Conservation (phyloP, 2,113 vertebrate genomes). For the Irena cyanogastra region DNA sequence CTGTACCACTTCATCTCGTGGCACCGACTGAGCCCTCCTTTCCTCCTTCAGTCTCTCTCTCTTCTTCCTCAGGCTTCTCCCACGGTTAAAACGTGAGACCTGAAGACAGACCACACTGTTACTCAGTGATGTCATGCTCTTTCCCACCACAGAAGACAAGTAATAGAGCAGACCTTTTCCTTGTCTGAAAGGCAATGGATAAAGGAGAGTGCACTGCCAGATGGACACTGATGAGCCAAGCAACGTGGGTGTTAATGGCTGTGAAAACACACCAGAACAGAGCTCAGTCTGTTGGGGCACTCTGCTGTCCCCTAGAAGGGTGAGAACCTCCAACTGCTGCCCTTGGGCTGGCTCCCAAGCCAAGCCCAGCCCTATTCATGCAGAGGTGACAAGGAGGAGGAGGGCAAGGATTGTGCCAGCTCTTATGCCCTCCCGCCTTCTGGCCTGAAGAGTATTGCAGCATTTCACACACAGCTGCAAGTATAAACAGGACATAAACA, state of each 20-base stretch:
- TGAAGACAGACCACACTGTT: slow-evolving; percentile 57
- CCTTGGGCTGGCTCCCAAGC: background rate
- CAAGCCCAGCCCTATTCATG: background rate
- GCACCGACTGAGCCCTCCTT: slow-evolving; percentile 92
- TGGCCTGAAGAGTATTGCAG: background rate
- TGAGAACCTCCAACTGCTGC: background rate
- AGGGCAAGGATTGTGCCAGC: background rate
- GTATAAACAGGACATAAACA: background rate
- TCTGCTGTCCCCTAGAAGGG: background rate
- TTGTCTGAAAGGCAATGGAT: background rate
- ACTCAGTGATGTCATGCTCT: background rate
- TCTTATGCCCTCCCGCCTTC: background rate
- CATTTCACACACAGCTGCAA: background rate
- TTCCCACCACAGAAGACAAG: background rate
- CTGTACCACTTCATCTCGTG: slow-evolving; percentile 86
- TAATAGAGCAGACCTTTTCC: background rate
- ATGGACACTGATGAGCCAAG: background rate
- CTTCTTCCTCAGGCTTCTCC: slow-evolving; percentile 90
- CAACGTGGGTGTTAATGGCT: background rate
- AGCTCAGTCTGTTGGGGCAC: background rate
- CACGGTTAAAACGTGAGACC: slow-evolving; percentile 89
- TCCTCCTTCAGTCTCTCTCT: slow-evolving; percentile 92
- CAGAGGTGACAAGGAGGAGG: background rate
- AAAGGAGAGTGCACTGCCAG: background rate
- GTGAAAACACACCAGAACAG: background rate